Evolutionary conservation across 1,140 invertebrate genomes (phyloP).

Genomic region (silkworm (Bombyx mori)): ASM3026992v2 NC_085111.1:11348501-11349000

Average conservation of each 20-base stretch:
- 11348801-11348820: conserved; percentile 54
- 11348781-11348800: conserved; percentile 31
- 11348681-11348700: not conserved
- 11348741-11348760: conserved; percentile 3
- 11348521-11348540: no score
- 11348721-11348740: no score
- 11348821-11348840: conserved; percentile 56
- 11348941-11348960: conserved; percentile 19
- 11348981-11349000: not conserved
- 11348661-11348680: no score
- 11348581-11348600: no score
- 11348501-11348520: no score
- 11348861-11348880: conserved; percentile 36
- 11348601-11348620: no score
- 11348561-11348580: no score
- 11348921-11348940: conserved; percentile 34
- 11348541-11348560: no score
- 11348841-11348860: conserved; percentile 42
- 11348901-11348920: conserved; percentile 20
- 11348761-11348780: conserved; percentile 20
- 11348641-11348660: no score
- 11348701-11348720: not conserved
- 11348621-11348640: no score
- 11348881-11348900: conserved; percentile 14
- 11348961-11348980: not conserved